A percentile compares a stretch with the other conserved stretches of the same genome.
Conservation (phyloP, 2,113 vertebrate species). For the Rhea pennata region DNA sequence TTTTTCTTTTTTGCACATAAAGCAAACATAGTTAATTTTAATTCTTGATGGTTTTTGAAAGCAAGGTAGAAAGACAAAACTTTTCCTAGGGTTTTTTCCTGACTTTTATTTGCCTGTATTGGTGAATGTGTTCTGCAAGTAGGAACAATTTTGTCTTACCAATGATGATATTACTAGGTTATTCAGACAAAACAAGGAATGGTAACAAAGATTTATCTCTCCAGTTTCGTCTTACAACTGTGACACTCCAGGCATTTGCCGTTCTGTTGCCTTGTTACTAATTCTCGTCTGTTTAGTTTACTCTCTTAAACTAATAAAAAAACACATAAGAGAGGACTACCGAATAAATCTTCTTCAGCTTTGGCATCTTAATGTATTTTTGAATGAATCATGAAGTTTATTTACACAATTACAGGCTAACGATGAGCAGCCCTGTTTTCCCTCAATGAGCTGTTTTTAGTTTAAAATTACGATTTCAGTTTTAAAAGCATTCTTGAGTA, state of each 20-base stretch:
- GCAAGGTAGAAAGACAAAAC: not conserved
- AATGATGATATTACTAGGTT: not conserved
- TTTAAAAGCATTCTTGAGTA: not conserved
- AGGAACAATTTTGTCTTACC: not conserved
- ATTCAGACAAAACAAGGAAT: not conserved
- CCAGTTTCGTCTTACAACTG: constrained; percentile 23
- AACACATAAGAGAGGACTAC: not conserved
- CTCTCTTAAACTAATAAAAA: constrained; percentile 7
- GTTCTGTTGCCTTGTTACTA: constrained; percentile 23
- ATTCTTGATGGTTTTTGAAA: not conserved
- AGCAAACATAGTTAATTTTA: not conserved
- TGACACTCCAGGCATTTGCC: not conserved
- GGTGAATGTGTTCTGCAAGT: not conserved
- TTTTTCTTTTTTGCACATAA: not conserved
- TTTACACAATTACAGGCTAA: not conserved
- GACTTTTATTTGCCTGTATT: not conserved
- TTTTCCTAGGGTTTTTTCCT: not conserved
- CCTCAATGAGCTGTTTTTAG: not conserved
- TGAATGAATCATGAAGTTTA: not conserved
- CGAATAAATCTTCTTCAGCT: constrained; percentile 42
- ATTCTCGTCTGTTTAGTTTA: constrained; percentile 25
- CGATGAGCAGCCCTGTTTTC: not conserved
- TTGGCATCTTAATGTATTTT: not conserved
- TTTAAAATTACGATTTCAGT: not conserved
- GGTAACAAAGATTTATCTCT: constrained; percentile 13